phyloP scores from a whole-genome alignment of 1,140 invertebrate genomes.

The Pissodes strobi region DNA sequence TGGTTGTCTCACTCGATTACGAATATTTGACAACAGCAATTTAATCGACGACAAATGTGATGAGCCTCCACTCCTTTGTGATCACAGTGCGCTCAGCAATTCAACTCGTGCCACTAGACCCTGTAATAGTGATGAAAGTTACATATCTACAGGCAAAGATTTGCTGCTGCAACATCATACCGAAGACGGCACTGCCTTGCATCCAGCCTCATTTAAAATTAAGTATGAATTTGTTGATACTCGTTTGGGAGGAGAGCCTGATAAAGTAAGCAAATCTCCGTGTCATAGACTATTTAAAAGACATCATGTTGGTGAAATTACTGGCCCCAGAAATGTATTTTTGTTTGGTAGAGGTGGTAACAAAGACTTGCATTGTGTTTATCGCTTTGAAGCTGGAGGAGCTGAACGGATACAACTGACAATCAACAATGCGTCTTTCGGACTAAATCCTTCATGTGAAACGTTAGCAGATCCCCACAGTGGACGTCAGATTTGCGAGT shows the following conservation, averaged over 20 bases:
- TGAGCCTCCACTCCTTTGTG: slow-evolving; percentile 76
- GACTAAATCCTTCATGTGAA: slow-evolving; percentile 65
- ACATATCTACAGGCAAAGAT: slow-evolving; percentile 69
- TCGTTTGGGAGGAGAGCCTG: slow-evolving; percentile 69
- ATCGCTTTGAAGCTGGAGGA: slow-evolving; percentile 70
- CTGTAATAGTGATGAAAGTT: slow-evolving; percentile 76
- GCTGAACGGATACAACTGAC: slow-evolving; percentile 69
- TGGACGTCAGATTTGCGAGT: slow-evolving; percentile 58
- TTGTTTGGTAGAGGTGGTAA: slow-evolving; percentile 77
- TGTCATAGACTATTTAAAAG: slow-evolving; percentile 63
- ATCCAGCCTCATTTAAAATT: slow-evolving; percentile 67
- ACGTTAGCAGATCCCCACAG: slow-evolving; percentile 75
- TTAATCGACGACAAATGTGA: slow-evolving; percentile 67
- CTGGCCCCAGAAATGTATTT: slow-evolving; percentile 74
- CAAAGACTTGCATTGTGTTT: slow-evolving; percentile 73
- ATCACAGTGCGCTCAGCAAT: slow-evolving; percentile 77
- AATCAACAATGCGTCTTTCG: slow-evolving; percentile 73
- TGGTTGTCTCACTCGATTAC: slow-evolving; percentile 64
- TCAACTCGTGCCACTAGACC: slow-evolving; percentile 74
- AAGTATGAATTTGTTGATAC: slow-evolving; percentile 87
- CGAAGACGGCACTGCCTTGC: slow-evolving; percentile 67
- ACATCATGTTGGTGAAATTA: slow-evolving; percentile 64
- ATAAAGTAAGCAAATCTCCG: slow-evolving; percentile 45
- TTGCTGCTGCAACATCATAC: slow-evolving; percentile 60
- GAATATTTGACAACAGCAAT: slow-evolving; percentile 65